Percentiles rank a stretch among this genome's conserved stretches.
These are phyloP conservation scores for Trachemys scripta DNA, from an alignment of 2,113 vertebrate genomes.

Conservation along the genomic window DNA sequence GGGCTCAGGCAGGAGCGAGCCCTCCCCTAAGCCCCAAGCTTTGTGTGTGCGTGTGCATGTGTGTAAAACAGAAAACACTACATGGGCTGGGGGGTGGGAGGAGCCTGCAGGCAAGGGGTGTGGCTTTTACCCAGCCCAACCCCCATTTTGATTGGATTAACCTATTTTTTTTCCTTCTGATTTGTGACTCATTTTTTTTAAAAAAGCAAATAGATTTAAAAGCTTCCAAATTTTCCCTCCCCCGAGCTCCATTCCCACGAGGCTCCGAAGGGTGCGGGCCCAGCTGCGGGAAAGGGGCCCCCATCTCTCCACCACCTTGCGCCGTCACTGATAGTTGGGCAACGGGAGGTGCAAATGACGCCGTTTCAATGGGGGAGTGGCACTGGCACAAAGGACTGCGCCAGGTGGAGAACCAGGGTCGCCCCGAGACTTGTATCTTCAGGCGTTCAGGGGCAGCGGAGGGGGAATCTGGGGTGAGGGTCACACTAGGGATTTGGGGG, in stretches of 20 bases:
- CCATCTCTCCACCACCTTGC: not conserved
- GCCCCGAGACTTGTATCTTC: not conserved
- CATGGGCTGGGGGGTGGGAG: not conserved
- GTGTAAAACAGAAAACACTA: not conserved
- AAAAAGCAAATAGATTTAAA: not conserved
- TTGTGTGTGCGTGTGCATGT: not conserved
- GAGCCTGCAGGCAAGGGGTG: not conserved
- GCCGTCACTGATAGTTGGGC: not conserved
- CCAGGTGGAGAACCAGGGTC: not conserved
- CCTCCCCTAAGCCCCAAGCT: not conserved
- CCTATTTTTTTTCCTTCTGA: not conserved
- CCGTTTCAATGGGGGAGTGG: not conserved
- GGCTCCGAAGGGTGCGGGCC: not conserved
- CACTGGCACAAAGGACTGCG: not conserved
- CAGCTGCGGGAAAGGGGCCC: not conserved
- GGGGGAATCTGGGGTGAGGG: too few relatives aligned
- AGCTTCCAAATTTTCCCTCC: not conserved
- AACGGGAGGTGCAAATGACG: too few relatives aligned
- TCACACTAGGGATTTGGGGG: too few relatives aligned
- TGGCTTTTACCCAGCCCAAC: not conserved
- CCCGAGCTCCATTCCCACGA: not conserved
- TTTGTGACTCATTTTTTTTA: not conserved
- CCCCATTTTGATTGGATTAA: not conserved
- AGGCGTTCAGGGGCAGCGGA: too few relatives aligned
- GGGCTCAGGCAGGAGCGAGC: slow-evolving; percentile 10